Base-by-base conservation (phyloP, 2,797 vertebrate genomes). In the Tapirus indicus region DNA sequence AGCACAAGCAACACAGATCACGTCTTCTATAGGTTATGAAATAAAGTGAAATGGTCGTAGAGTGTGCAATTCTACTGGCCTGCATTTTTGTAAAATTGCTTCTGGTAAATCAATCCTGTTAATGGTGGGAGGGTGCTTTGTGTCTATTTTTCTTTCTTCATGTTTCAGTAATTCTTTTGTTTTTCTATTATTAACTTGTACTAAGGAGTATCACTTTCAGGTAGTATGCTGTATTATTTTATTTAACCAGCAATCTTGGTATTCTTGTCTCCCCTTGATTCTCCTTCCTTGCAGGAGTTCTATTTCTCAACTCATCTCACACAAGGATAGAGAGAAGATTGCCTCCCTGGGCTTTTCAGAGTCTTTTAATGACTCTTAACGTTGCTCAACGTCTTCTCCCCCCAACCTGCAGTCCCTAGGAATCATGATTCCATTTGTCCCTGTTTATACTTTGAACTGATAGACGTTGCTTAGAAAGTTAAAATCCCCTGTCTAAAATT, bases 391-490 rank as follows among this genome's bases (percentile, higher is more conserved):
- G 60, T 11, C 18, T 58, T 83, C n/a, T 79, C 2, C 69, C 38
- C 16, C 18, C n/a, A 18, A 8, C 11, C 21, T 58, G 20, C 14
- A 44, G 21, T 44, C 77, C 79, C 84, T 64, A 49, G 47, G 91
- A 95, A 35, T 60, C 23, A 21, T 0, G 41, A 68, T 78, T 95
- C 38, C 20, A 13, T 60, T 25, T 52, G 47, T n/a, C 11, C 9
- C 62, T 64, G 32, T 58, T 77, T 47, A 8, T 21, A 41, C 32
- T 96, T 95, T 85, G 69, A 92, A 88, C 47, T 23, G n/a, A 71
- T 16, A 64, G 41, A 20, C 18, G 23, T 66, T 86, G 29, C 41
- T 91, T 62, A 23, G 58, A 89, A 92, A 64, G 78, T 74, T 86
- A 64, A 88, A 94, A 72, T 84, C 44, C 9, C 62, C 83, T 8